Evolutionary conservation across 2,888 invertebrate genomes (phyloP), one percentile per base, ranked within the genome.

Genomic region (Oligia latruncula): DNA sequence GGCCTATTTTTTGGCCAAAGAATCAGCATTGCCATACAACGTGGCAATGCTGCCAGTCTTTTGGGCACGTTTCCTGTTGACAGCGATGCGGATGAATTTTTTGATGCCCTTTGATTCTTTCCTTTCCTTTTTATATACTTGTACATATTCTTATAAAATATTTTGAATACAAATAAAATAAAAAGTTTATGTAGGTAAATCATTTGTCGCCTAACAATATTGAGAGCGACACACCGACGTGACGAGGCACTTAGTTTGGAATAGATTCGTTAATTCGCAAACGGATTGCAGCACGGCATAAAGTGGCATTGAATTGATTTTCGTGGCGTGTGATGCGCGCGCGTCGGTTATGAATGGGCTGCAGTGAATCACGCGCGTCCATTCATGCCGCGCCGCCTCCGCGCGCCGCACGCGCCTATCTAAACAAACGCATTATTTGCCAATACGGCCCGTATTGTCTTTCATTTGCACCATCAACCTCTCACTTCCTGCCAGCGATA

Each of bases 341-440:
- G 92, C 92, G 87, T 90, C 85, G 87, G 88, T 92, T 94, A 93
- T 96, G 96, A 96, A 96, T 96, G 96, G 92, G 91, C 85, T 91
- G 91, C 92, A 90, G 94, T 96, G 96, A 96, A 95, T 96, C 96
- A 96, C 93, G 92, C 93, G 90, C 91, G 88, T 92, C 94, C 96
- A 96, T 96, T 96, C 95, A 96, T 93, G 89, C 90, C 83, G 75
- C 82, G 91, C 95, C 88, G 94, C 95, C 96, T 94, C 94, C 96
- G 93, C 95, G 87, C 90, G 90, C 90, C 91, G 94, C 95, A 93
- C 94, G 94, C 93, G 95, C 93, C 92, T 90, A 71, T 92, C 92
- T 91, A 93, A 91, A 90, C 88, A 92, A 90, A 94, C 93, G 93
- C 92, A 92, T 93, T 93, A 93, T 92, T 93, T 92, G 92, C 92